Evolutionary conservation across 2,113 vertebrate species (phyloP), one percentile per base, ranked within the genome.

Genomic region (Polypterus senegalus): DNA sequence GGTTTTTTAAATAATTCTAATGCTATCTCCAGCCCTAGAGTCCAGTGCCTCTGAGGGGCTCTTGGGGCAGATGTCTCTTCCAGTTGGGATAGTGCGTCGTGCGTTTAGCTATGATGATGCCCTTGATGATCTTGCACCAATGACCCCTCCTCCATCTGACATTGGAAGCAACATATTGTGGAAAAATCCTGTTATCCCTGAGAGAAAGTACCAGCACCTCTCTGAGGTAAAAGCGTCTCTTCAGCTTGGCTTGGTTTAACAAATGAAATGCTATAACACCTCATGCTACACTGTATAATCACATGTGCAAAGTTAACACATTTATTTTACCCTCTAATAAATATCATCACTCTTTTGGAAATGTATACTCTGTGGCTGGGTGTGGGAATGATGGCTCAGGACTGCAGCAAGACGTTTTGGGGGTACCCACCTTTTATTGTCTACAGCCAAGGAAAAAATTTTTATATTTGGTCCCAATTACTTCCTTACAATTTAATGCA

Each of bases 81-180:
- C 93, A 3, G 62, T 94, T 10, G 82, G 81, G 62, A 82, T 91
- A 65, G 72, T 68, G 5, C 86, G 92, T 8, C 82, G 72, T 66
- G 84, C 85, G 62, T 86, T 91, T 74, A 90, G 86, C 80, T 94
- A 97, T 66, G 91, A 96, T 10, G 92, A 93, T 58, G 84, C 74
- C 59, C 81, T 96, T 52, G 89, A 93, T 73, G 82, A 88, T 72
- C 79, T 83, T 5, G 65, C 79, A 2, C 89, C 88, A 61, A 90
- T 93, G 81, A 85, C 88, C 44, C 92, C 92, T 45, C 91, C 92
- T 9, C 90, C 93, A 27, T 58, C 86, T 3, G 90, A 96, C 76
- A 69, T 94, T 70, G 74, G 76, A 54, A 76, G 78, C 65, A 78
- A 70, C 74, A 78, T 83, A 46, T 70, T 90, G 2, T 96, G 93